These are phyloP conservation scores for Hepsetus odoe DNA, from an alignment of 2,113 vertebrate genomes.

Conservation along the genomic window DNA sequence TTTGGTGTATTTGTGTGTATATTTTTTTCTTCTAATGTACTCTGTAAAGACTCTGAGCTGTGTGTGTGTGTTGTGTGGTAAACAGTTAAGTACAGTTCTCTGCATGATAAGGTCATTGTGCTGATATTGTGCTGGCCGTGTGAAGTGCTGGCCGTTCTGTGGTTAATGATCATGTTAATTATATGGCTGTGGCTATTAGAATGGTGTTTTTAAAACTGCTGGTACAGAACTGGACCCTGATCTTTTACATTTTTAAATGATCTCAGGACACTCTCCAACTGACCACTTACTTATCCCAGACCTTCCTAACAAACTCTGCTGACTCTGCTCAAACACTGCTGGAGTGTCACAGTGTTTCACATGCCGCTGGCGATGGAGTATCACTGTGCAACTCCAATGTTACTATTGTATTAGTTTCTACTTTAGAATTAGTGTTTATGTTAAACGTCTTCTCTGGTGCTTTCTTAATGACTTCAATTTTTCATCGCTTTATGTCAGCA, in stretches of 20 bases:
- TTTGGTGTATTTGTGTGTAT: too few relatives aligned
- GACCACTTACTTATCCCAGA: background rate
- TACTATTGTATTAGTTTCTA: background rate
- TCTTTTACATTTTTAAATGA: background rate
- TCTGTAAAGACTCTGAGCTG: background rate
- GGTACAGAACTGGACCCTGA: slow-evolving; percentile 7
- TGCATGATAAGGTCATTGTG: background rate
- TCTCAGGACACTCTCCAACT: background rate
- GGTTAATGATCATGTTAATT: slow-evolving; percentile 31
- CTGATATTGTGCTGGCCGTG: background rate
- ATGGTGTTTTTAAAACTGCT: background rate
- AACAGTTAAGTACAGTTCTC: too few relatives aligned
- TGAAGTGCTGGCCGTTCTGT: background rate
- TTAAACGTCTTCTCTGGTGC: background rate
- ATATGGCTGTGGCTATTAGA: background rate
- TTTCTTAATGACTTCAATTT: background rate
- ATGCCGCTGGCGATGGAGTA: background rate
- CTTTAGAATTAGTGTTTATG: background rate
- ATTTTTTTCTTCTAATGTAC: background rate
- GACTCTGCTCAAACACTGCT: background rate
- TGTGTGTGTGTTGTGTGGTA: background rate
- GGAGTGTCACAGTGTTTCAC: background rate
- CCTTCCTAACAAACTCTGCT: background rate
- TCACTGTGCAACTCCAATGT: background rate
- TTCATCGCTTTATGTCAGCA: too few relatives aligned